These are phyloP conservation scores for Helarctos malayanus DNA, from an alignment of 2,797 vertebrate species.

Conservation along the genomic window DNA sequence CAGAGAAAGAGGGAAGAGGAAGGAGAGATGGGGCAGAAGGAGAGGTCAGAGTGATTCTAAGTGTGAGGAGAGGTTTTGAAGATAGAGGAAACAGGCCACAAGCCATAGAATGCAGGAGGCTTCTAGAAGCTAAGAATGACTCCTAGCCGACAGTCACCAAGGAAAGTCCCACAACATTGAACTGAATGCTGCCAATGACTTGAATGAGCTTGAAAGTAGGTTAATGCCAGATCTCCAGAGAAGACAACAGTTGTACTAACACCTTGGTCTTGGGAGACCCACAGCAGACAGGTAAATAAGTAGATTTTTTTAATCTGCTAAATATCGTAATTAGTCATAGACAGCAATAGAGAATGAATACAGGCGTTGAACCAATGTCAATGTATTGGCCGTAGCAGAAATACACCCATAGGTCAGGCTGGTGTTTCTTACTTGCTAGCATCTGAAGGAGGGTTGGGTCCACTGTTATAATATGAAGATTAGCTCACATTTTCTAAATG, in stretches of 20 bases:
- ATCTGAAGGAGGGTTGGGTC: not conserved
- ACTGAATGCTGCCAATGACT: not conserved
- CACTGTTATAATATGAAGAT: slow-evolving; percentile 32
- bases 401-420: not conserved
- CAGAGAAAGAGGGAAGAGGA: not conserved
- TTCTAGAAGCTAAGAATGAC: not conserved
- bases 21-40: not conserved
- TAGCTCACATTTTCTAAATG: not conserved
- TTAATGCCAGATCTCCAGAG: not conserved
- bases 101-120: not conserved
- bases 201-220: not conserved
- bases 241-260: not conserved
- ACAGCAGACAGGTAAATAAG: not conserved
- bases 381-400: not conserved
- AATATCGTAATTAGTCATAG: slow-evolving; percentile 15
- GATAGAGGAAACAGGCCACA: not conserved
- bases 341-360: not conserved
- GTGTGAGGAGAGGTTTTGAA: not conserved
- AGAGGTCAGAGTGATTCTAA: not conserved
- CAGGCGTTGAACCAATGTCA: not conserved
- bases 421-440: not conserved
- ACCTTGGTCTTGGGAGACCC: slow-evolving; percentile 32
- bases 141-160: not conserved
- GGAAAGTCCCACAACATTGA: not conserved
- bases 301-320: not conserved